A percentile compares a stretch with the other conserved stretches of the same genome.
Conservation (phyloP, 2,113 vertebrate genomes). For the Hyaena hyaena region DNA sequence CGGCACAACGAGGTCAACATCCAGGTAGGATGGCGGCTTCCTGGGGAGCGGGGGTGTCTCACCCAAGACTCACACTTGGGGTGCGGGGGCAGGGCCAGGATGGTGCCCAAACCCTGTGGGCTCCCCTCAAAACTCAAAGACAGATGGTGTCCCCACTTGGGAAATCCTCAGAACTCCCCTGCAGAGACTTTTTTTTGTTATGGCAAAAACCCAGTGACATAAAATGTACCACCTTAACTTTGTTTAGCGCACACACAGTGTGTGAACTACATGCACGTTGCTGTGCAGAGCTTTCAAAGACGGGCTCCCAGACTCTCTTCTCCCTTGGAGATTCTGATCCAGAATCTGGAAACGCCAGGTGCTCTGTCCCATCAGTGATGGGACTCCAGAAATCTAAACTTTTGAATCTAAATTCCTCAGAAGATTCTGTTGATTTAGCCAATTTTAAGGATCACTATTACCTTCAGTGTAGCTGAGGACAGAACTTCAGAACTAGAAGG, state of each 20-base stretch:
- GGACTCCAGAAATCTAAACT: neutral
- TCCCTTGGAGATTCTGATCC: neutral
- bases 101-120: neutral
- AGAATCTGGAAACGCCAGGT: neutral
- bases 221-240: neutral
- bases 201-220: neutral
- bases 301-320: neutral
- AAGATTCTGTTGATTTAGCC: neutral
- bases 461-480: neutral
- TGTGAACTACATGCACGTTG: neutral
- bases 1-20: conserved; percentile 82
- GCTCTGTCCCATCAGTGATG: neutral
- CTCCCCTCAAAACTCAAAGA: neutral
- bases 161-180: neutral
- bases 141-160: neutral
- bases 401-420: neutral
- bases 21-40: conserved; percentile 55
- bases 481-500: neutral
- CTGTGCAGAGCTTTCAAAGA: neutral
- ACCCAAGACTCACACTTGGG: neutral
- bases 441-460: neutral
- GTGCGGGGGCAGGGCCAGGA: neutral
- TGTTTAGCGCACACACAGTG: neutral
- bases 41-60: neutral
- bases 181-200: neutral